Evolutionary conservation across 2,888 invertebrate genomes (phyloP), one percentile per base, ranked within the genome.

Genomic region (Drosophila phalerata): DNA sequence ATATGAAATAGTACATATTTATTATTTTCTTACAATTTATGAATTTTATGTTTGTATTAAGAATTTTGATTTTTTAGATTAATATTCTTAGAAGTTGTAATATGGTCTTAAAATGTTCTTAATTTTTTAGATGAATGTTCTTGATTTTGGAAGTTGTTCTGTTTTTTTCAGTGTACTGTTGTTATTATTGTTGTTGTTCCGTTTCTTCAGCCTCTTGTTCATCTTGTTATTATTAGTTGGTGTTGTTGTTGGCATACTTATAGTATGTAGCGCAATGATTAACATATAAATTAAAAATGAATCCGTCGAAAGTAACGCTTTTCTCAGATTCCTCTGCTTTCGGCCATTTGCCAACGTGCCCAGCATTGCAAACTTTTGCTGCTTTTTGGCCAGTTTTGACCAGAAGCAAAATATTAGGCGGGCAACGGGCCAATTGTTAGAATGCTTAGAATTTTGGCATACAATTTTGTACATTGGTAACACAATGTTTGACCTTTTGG

Each of bases 251-350:
- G 40, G 62, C 64, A 62, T 68, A 68, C 76, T 73, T 76, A 66
- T n/a, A n/a, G n/a, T n/a, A n/a, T 78, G 65, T 66, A 55, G 58
- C 66, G 37, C 61, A 52, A 69, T 73, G 80, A 82, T 81, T 81
- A 81, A 82, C 83, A 81, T 81, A 79, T 82, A 81, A 82, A 81
- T 81, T 83, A 82, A 81, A 81, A 82, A 68, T 69, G 73, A 79
- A 76, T 81, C 76, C 73, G 57, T 69, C 64, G 69, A 61, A 69
- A 66, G 65, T 65, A 56, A 49, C 67, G 64, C 58, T 45, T 40
- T 51, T 17, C 37, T 58, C 43, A 30, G 45, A 45, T 25, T n/a
- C 32, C 19, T 53, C 1, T 34, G 60, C 58, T 43, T 51, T 47
- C 40, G 73, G 60, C 56, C 22, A 22, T 53, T 62, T 61, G 38